Evolutionary conservation across 2,797 vertebrate genomes (phyloP).

Genomic region (Mormyrus proboscirostris): DNA sequence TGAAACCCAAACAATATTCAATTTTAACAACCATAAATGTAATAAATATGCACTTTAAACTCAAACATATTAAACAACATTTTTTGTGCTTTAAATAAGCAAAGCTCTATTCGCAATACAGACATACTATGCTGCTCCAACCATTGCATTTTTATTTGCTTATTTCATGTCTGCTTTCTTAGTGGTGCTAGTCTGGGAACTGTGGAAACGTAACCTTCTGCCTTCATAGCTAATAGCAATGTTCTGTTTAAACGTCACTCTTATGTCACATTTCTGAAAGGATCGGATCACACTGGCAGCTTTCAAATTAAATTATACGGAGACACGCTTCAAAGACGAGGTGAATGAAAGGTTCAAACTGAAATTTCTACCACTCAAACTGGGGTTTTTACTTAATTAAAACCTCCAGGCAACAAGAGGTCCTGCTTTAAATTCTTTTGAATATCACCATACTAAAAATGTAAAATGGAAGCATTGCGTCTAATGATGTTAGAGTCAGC

Average conservation of each 20-base stretch:
- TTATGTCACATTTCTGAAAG: conserved; percentile 74
- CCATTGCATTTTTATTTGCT: neutral
- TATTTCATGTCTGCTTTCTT: neutral
- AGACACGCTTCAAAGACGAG: conserved; percentile 53
- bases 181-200: neutral
- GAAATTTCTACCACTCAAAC: conserved; percentile 76
- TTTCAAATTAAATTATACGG: conserved; percentile 71
- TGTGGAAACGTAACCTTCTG: conserved; percentile 41
- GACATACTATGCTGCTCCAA: neutral
- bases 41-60: neutral
- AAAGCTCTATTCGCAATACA: neutral
- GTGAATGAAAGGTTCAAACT: conserved; percentile 51
- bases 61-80: neutral
- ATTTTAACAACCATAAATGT: neutral
- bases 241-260: conserved; percentile 73
- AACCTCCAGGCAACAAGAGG: conserved; percentile 75
- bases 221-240: conserved; percentile 65
- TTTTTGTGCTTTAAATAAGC: neutral
- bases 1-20: neutral
- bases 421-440: conserved; percentile 77
- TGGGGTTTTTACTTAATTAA: conserved; percentile 84
- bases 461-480: conserved; percentile 55
- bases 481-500: neutral
- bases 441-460: conserved; percentile 85
- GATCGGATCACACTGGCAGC: conserved; percentile 67